phyloP scores from a whole-genome alignment of 2,113 vertebrate species.

The Osmerus mordax region DNA sequence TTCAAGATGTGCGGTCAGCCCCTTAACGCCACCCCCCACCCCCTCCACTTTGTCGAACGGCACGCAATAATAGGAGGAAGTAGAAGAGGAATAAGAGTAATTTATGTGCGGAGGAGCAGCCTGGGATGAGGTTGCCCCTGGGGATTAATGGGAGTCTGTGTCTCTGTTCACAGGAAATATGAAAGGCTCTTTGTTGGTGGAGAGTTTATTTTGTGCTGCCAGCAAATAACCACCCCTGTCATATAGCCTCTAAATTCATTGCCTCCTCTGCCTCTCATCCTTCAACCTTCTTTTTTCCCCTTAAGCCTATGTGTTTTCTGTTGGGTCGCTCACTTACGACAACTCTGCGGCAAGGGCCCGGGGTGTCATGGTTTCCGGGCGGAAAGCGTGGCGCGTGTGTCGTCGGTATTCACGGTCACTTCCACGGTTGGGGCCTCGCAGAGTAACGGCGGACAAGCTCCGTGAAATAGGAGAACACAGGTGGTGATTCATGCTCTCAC shows the following conservation, averaged over 20 bases:
- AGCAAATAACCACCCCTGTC: conserved; percentile 69
- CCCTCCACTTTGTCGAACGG: conserved; percentile 55
- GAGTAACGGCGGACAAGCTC: conserved; percentile 32
- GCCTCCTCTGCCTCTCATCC: conserved; percentile 62
- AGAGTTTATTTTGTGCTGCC: conserved; percentile 58
- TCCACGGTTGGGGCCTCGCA: conserved; percentile 40
- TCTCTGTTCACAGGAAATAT: conserved; percentile 73
- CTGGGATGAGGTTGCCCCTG: conserved; percentile 62
- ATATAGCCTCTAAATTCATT: conserved; percentile 71
- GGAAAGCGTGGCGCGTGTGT: conserved; percentile 46
- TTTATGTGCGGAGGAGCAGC: conserved; percentile 68
- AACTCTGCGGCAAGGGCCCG: conserved; percentile 47
- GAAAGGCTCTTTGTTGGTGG: conserved; percentile 73
- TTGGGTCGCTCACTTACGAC: conserved; percentile 66
- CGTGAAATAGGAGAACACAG: conserved; percentile 36
- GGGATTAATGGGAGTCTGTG: conserved; percentile 71
- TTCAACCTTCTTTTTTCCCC: conserved; percentile 42
- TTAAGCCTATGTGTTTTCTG: conserved; percentile 63
- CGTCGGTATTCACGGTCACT: conserved; percentile 66
- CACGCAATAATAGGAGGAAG: conserved; percentile 60
- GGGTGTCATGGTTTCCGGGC: conserved; percentile 13
- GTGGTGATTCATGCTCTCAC: conserved; percentile 40
- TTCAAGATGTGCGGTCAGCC: conserved; percentile 63
- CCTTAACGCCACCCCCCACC: conserved; percentile 50
- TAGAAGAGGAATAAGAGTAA: conserved; percentile 58